Evolutionary conservation across 2,797 vertebrate species (phyloP).

Genomic region (Hapalemur alaotrensis): DNA sequence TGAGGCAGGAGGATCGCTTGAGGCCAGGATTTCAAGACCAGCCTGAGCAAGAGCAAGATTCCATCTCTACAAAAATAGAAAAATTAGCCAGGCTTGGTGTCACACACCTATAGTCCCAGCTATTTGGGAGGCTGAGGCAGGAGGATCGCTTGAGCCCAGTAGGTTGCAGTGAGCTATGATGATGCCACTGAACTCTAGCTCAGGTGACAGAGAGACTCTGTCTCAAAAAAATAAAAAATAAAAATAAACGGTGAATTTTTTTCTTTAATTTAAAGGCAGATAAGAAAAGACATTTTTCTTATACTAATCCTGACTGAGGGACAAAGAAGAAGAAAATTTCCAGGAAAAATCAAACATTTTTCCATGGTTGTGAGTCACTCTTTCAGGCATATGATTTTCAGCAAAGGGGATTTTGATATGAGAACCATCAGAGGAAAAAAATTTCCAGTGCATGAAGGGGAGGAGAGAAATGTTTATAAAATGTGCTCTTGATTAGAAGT

Average conservation of each 20-base stretch:
- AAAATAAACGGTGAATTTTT: neutral
- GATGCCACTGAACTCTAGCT: neutral
- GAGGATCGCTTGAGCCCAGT: neutral
- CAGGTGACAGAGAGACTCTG: neutral
- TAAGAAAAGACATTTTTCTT: neutral
- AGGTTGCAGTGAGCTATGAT: neutral
- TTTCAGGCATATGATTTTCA: neutral
- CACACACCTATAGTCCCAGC: neutral
- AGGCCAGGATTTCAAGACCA: neutral
- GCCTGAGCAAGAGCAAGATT: neutral
- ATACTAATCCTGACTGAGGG: neutral
- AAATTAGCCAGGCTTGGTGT: neutral
- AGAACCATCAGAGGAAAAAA: neutral
- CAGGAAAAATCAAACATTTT: neutral
- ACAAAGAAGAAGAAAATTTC: neutral
- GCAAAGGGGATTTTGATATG: neutral
- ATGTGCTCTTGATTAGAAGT: neutral
- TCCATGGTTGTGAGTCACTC: neutral
- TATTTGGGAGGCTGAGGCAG: neutral
- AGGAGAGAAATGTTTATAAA: neutral
- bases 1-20: neutral
- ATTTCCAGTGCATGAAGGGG: neutral
- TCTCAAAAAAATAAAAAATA: neutral
- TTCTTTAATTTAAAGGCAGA: neutral
- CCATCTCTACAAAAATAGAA: neutral